phyloP scores from a whole-genome alignment of 64 coral and sea anemone species.

The Catalaphyllia jardinei region DNA sequence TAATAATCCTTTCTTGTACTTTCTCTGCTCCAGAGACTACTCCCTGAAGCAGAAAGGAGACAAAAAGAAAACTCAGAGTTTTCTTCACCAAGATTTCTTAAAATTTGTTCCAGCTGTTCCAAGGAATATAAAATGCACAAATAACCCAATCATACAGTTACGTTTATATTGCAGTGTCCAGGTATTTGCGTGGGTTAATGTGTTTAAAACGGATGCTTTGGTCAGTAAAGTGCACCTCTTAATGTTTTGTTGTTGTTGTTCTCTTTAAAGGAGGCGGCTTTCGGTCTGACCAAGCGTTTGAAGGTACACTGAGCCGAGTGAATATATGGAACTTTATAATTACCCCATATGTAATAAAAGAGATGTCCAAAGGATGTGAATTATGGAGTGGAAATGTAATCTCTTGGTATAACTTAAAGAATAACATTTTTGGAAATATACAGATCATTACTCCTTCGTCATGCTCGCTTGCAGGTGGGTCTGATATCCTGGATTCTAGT shows the following conservation, averaged over 20 bases:
- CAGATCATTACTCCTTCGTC: not conserved
- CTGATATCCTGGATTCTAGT: not conserved
- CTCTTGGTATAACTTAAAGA: not conserved
- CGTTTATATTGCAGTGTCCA: too few relatives aligned
- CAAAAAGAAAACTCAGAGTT: too few relatives aligned
- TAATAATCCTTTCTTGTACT: too few relatives aligned
- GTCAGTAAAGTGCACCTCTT: too few relatives aligned
- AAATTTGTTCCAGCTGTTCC: too few relatives aligned
- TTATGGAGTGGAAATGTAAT: not conserved
- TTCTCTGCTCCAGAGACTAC: too few relatives aligned
- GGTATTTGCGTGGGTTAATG: too few relatives aligned
- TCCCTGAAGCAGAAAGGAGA: too few relatives aligned
- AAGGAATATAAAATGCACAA: too few relatives aligned
- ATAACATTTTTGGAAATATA: not conserved
- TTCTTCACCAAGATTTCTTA: too few relatives aligned
- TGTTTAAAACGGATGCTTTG: too few relatives aligned
- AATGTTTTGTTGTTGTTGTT: not conserved
- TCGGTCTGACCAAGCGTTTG: not conserved
- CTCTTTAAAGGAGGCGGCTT: not conserved
- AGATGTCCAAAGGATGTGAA: not conserved
- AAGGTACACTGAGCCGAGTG: not conserved
- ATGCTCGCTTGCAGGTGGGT: not conserved
- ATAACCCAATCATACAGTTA: too few relatives aligned
- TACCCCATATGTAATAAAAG: not conserved
- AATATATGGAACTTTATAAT: not conserved